These are phyloP conservation scores for Phoxinus phoxinus DNA, from an alignment of 2,113 vertebrate species.

Conservation along the genomic window DNA sequence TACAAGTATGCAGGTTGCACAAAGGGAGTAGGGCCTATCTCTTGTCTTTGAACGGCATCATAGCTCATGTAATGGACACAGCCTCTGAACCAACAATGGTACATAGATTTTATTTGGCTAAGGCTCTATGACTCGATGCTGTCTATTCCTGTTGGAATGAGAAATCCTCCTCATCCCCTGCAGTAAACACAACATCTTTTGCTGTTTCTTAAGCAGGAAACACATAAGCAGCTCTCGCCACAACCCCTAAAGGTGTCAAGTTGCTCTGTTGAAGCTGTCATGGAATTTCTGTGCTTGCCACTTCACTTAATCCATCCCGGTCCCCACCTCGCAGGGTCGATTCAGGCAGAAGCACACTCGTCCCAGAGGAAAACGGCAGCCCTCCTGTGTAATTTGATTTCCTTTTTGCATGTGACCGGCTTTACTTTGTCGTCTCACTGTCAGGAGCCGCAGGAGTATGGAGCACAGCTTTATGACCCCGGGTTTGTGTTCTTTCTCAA, in stretches of 20 bases:
- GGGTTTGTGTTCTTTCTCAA: constrained; percentile 75
- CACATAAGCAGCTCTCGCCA: constrained; percentile 49
- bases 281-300: constrained; percentile 51
- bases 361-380: constrained; percentile 59
- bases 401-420: constrained; percentile 63
- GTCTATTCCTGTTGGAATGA: constrained; percentile 50
- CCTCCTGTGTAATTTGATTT: constrained; percentile 62
- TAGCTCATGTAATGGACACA: constrained; percentile 56
- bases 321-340: constrained; percentile 35
- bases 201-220: constrained; percentile 51
- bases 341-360: constrained; percentile 34
- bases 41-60: constrained; percentile 64
- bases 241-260: constrained; percentile 56
- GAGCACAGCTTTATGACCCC: constrained; percentile 63
- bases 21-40: constrained; percentile 35
- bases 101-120: constrained; percentile 33
- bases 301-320: constrained; percentile 47
- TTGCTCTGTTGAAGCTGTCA: constrained; percentile 45
- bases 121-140: constrained; percentile 33
- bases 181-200: constrained; percentile 47
- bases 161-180: constrained; percentile 42
- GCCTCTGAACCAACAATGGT: constrained; percentile 41
- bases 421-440: constrained; percentile 62
- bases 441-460: constrained; percentile 64
- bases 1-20: constrained; percentile 10